These are phyloP conservation scores for Protosalanx chinensis DNA, from an alignment of 2,797 vertebrate genomes.

Conservation along the genomic window DNA sequence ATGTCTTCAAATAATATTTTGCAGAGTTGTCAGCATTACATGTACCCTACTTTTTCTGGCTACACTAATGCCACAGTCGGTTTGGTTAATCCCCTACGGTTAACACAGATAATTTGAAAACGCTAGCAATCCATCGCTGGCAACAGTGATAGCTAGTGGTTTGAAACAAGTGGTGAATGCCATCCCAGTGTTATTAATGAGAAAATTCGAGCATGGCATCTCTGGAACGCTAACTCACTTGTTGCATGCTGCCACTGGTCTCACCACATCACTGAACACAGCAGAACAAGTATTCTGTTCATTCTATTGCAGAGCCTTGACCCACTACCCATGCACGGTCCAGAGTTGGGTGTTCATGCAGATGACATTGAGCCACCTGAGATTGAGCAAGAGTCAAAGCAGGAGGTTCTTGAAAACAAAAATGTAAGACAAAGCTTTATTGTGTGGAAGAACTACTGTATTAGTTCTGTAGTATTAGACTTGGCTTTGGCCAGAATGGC, in stretches of 20 bases:
- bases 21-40: neutral
- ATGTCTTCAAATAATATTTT: neutral
- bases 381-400: slow-evolving; percentile 84
- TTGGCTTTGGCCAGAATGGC: neutral
- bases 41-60: neutral
- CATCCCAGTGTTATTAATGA: neutral
- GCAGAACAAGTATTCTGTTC: neutral
- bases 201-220: neutral
- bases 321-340: slow-evolving; percentile 86
- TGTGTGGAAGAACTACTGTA: too few species aligned
- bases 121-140: neutral
- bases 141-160: neutral
- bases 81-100: too few species aligned
- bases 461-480: too few species aligned
- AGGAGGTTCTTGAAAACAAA: slow-evolving; percentile 96
- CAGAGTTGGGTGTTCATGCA: slow-evolving; percentile 84
- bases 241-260: neutral
- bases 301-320: slow-evolving; percentile 84
- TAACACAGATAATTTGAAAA: neutral
- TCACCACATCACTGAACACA: neutral
- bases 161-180: neutral
- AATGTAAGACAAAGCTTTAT: slow-evolving; percentile 71
- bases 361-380: slow-evolving; percentile 87
- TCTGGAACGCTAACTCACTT: neutral
- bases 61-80: neutral